These are phyloP conservation scores for Condylura cristata DNA, from an alignment of 2,113 vertebrate species.

Conservation along the genomic window DNA sequence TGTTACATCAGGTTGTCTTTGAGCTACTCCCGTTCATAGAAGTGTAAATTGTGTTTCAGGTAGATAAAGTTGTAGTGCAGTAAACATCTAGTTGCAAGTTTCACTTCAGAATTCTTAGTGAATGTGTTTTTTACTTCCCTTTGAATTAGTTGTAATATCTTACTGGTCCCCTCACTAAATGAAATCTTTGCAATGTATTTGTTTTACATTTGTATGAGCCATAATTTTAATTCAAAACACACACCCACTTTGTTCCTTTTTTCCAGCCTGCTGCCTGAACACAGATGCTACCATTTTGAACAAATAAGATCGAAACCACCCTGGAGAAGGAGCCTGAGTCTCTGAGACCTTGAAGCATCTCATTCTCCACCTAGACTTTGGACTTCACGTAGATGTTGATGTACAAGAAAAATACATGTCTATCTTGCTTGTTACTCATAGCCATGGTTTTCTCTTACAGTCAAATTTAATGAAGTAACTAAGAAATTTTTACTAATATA, in stretches of 20 bases:
- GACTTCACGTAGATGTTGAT: not conserved
- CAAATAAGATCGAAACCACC: not conserved
- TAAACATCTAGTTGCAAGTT: not conserved
- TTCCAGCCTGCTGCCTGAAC: not conserved
- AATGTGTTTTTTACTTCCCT: not conserved
- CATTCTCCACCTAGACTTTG: not conserved
- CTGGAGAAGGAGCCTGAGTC: not conserved
- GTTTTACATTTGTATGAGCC: not conserved
- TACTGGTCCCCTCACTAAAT: not conserved
- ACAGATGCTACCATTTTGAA: not conserved
- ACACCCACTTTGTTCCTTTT: not conserved
- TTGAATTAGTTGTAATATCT: not conserved
- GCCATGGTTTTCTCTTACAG: not conserved
- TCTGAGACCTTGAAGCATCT: not conserved
- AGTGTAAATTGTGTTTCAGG: not conserved
- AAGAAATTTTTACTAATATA: not conserved
- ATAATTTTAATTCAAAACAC: constrained; percentile 17
- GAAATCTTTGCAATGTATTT: not conserved
- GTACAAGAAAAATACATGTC: not conserved
- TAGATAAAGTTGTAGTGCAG: not conserved
- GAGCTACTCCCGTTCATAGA: not conserved
- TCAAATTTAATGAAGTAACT: constrained; percentile 12
- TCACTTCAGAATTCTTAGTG: not conserved
- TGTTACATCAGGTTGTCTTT: not conserved
- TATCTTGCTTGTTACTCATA: not conserved